These are phyloP conservation scores for Microcebus tavaratra DNA, from an alignment of 2,113 vertebrate genomes.

Conservation along the genomic window DNA sequence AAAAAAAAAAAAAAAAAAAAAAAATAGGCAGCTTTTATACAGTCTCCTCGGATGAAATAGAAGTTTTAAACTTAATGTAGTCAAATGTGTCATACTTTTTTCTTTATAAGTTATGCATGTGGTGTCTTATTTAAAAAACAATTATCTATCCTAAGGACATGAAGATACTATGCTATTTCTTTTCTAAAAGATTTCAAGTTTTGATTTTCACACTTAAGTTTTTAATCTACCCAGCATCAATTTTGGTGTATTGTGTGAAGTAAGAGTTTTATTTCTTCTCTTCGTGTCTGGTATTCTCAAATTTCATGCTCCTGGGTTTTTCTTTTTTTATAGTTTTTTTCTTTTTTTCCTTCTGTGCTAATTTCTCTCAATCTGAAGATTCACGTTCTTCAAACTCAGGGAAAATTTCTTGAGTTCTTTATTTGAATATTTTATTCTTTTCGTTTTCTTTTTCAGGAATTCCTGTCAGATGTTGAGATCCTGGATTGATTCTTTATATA, in stretches of 20 bases:
- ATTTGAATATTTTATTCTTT: neutral
- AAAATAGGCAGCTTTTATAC: neutral
- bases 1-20: no score
- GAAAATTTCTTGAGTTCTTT: neutral
- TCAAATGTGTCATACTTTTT: neutral
- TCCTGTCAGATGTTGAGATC: neutral
- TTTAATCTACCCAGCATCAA: neutral
- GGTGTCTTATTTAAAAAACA: conserved; percentile 22
- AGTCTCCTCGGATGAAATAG: neutral
- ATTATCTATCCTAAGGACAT: neutral
- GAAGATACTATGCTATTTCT: neutral
- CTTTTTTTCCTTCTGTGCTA: neutral
- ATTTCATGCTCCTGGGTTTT: neutral
- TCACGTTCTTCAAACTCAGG: neutral
- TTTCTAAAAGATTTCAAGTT: neutral
- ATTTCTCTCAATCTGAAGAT: neutral
- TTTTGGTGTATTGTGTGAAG: neutral
- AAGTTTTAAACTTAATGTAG: neutral
- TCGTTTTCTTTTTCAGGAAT: neutral
- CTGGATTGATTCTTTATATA: neutral
- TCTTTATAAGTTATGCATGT: neutral
- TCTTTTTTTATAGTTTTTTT: neutral
- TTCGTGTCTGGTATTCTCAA: neutral
- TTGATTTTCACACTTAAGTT: neutral
- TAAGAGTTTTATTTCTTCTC: conserved; percentile 23